Evolutionary conservation across 2,113 vertebrate species (phyloP).

Genomic region (Coturnix japonica): DNA sequence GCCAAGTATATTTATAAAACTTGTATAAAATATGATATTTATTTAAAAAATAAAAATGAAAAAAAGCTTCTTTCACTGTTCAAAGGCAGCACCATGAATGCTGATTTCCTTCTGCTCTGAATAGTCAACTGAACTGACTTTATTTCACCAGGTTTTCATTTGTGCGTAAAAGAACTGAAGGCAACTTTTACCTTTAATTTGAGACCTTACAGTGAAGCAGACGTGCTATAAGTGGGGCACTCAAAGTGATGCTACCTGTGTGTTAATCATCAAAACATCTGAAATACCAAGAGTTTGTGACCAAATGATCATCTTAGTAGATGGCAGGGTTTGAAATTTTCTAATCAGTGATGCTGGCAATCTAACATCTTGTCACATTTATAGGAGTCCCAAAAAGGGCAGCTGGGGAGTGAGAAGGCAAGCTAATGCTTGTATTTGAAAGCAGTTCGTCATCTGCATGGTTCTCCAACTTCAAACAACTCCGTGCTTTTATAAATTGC

Average conservation of each 20-base stretch:
- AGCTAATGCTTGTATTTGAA: neutral
- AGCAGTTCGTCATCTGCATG: neutral
- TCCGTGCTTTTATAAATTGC: neutral
- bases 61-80: conserved; percentile 39
- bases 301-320: neutral
- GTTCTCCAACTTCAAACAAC: conserved; percentile 27
- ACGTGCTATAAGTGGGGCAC: neutral
- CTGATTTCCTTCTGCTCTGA: conserved; percentile 6
- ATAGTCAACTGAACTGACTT: neutral
- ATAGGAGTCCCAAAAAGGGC: neutral
- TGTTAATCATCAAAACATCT: neutral
- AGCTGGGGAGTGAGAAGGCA: neutral
- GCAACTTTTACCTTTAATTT: conserved; percentile 8
- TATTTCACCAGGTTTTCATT: conserved; percentile 16
- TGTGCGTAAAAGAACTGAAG: neutral
- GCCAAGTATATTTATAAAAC: conserved; percentile 58
- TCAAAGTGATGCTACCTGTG: neutral
- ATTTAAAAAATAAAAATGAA: neutral
- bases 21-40: conserved; percentile 17
- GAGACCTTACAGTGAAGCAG: neutral
- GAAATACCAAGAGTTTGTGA: neutral
- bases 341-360: neutral
- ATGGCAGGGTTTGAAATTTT: neutral
- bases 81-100: neutral
- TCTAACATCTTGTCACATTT: neutral